A percentile compares a stretch with the other conserved stretches of the same genome.
Evolutionary conservation across 2,888 invertebrate genomes (phyloP).

Genomic region (Nasonovia ribisnigri): DNA sequence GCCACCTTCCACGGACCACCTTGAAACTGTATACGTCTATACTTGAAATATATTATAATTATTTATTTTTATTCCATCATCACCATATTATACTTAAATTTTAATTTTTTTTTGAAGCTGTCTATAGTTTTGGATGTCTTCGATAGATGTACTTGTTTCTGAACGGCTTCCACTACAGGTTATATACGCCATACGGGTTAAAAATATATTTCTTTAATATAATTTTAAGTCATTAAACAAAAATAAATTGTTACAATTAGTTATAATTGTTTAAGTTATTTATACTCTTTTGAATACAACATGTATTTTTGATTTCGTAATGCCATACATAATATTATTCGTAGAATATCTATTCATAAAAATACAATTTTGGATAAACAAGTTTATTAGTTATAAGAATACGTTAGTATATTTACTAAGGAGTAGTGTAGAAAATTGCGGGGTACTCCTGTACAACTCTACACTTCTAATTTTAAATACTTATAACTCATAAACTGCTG

Average conservation of each 20-base stretch:
- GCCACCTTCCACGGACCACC: not conserved
- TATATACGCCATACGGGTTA: not conserved
- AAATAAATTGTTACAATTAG: not conserved
- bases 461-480: not conserved
- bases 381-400: not conserved
- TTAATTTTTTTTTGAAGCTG: not conserved
- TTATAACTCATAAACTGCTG: not conserved
- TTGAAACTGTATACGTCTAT: not conserved
- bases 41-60: not conserved
- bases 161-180: not conserved
- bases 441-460: not conserved
- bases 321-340: not conserved
- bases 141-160: not conserved
- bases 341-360: not conserved
- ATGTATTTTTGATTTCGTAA: not conserved
- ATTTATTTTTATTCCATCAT: not conserved
- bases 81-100: not conserved
- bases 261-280: not conserved
- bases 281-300: not conserved
- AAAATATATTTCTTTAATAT: no score
- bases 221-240: no score
- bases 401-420: not conserved
- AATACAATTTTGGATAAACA: not conserved
- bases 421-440: not conserved
- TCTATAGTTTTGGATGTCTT: not conserved